Evolutionary conservation across 2,888 invertebrate species (phyloP).

Genomic region (Tipula confusa): DNA sequence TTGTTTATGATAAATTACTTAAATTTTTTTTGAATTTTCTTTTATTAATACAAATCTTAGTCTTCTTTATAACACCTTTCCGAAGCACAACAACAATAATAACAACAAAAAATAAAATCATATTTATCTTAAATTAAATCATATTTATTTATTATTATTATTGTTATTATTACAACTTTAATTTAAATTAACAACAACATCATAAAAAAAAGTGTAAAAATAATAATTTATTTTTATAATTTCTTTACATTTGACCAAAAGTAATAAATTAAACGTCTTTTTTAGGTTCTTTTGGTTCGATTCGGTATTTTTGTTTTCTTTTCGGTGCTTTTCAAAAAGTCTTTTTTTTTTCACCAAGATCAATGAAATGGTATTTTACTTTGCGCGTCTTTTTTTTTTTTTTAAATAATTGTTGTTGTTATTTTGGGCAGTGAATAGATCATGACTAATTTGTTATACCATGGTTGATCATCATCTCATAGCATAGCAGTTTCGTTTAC

Average conservation of each 20-base stretch:
- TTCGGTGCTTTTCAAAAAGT: not conserved
- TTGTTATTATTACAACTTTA: constrained; percentile 20
- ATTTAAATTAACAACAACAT: constrained; percentile 25
- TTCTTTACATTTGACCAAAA: constrained; percentile 9
- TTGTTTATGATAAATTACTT: constrained; percentile 25
- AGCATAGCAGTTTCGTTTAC: not conserved
- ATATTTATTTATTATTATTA: constrained; percentile 13
- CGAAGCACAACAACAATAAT: not conserved
- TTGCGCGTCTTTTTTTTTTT: not conserved
- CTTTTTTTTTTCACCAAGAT: not conserved
- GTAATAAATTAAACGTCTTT: constrained; percentile 20
- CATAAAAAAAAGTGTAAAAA: not conserved
- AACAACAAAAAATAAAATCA: not conserved
- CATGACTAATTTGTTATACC: not conserved
- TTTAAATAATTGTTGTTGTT: not conserved
- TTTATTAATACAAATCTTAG: not conserved
- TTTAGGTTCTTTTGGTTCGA: not conserved
- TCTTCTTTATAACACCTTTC: constrained; percentile 7
- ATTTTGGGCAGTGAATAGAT: not conserved
- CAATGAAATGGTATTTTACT: not conserved
- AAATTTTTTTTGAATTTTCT: not conserved
- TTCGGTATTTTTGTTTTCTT: not conserved
- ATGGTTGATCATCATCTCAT: not conserved
- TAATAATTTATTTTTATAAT: constrained; percentile 25
- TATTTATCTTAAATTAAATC: constrained; percentile 25